Conservation (phyloP, 2,888 invertebrate species). For the Hypomecis punctinalis region DNA sequence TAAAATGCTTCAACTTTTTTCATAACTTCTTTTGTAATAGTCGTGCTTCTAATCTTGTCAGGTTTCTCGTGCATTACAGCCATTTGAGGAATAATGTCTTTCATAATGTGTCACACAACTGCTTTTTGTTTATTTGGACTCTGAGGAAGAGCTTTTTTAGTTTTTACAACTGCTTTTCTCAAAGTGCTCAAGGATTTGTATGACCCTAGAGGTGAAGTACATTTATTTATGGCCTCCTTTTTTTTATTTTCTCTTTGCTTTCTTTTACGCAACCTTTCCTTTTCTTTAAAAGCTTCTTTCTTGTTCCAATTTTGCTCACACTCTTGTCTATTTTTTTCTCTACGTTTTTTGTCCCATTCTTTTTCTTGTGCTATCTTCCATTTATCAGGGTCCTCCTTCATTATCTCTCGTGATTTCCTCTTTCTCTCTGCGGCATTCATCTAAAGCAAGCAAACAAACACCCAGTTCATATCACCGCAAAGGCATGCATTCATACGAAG, state of each 20-base stretch:
- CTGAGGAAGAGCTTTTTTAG: too few relatives aligned
- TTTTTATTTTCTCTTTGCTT: too few relatives aligned
- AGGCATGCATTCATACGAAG: too few relatives aligned
- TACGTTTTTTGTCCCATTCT: slow-evolving; percentile 7
- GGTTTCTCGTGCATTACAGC: slow-evolving; percentile 7
- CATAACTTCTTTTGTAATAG: too few relatives aligned
- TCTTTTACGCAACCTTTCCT: too few relatives aligned
- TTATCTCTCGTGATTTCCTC: slow-evolving; percentile 9
- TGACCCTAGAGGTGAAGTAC: neutral
- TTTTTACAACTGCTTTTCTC: slow-evolving; percentile 4
- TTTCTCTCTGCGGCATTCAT: too few relatives aligned
- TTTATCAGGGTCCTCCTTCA: slow-evolving; percentile 8
- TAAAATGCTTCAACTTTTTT: neutral
- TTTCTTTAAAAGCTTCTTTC: too few relatives aligned
- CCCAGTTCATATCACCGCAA: too few relatives aligned
- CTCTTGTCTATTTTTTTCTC: slow-evolving; percentile 7
- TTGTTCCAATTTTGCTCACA: slow-evolving; percentile 5
- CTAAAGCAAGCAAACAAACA: too few relatives aligned
- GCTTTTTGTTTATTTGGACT: too few relatives aligned
- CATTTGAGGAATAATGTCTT: slow-evolving; percentile 8
- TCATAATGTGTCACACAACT: slow-evolving; percentile 1
- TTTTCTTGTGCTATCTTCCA: slow-evolving; percentile 7
- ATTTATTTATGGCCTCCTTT: too few relatives aligned
- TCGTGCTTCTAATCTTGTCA: neutral
- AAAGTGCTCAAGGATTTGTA: slow-evolving; percentile 8